Percentiles rank a stretch among this genome's conserved stretches.
Evolutionary conservation across 2,797 vertebrate species (phyloP).

Genomic region (Macropodus opercularis): DNA sequence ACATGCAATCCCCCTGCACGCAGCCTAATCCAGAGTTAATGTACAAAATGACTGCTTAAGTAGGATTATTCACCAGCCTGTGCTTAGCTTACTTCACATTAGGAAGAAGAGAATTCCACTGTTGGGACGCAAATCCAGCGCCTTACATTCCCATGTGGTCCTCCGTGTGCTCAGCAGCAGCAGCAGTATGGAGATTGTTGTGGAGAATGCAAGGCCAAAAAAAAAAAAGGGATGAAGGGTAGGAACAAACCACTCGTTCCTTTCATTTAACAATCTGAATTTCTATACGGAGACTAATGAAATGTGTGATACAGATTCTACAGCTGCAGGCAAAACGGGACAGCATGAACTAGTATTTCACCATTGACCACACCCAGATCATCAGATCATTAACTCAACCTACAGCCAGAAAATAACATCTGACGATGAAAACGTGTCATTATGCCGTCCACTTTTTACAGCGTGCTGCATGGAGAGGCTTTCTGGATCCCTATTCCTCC

Average conservation of each 20-base stretch:
- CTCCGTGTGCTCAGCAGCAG: conserved; percentile 6
- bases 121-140: conserved; percentile 17
- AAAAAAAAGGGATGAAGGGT: conserved; percentile 5
- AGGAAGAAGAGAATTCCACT: conserved; percentile 34
- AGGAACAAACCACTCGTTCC: no score
- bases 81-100: conserved; percentile 13
- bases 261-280: no score
- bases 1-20: conserved; percentile 16
- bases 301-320: no score
- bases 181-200: conserved; percentile 4
- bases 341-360: no score
- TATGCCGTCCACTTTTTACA: conserved; percentile 49
- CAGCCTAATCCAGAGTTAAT: conserved; percentile 41
- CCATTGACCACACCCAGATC: not conserved
- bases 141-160: conserved; percentile 2
- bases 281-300: no score
- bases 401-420: not conserved
- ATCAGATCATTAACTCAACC: not conserved
- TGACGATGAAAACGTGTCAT: conserved; percentile 1
- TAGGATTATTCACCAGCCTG: conserved; percentile 42
- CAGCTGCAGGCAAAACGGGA: no score
- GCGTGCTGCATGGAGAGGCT: conserved; percentile 40
- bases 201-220: conserved; percentile 14
- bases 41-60: conserved; percentile 24
- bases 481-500: conserved; percentile 4